Conservation (phyloP, 1,140 invertebrate species). For the Conus ventricosus region DNA sequence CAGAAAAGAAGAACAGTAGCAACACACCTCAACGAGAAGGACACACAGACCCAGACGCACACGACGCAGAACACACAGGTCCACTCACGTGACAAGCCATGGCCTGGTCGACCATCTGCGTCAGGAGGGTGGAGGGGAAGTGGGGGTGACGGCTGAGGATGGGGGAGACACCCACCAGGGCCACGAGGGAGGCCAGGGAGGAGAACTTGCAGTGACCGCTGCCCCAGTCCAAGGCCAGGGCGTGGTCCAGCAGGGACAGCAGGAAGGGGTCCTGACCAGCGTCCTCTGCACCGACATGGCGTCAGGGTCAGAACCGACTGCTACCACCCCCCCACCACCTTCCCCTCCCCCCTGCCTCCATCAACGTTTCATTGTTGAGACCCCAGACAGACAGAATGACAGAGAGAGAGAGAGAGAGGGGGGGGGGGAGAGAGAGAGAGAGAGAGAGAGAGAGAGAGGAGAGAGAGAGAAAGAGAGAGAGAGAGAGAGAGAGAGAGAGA, state of each 20-base stretch:
- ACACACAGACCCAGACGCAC: slow-evolving; percentile 7
- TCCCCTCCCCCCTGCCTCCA: no score
- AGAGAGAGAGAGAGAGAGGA: no score
- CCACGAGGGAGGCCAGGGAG: slow-evolving; percentile 60
- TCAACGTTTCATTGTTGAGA: no score
- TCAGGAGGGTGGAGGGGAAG: slow-evolving; percentile 60
- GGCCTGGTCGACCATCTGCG: slow-evolving; percentile 65
- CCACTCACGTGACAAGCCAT: slow-evolving; percentile 68
- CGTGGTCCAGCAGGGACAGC: slow-evolving; percentile 42
- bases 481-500: no score
- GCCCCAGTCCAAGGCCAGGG: slow-evolving; percentile 63
- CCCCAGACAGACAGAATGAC: no score
- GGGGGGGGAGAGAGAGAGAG: no score
- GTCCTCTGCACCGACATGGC: slow-evolving; percentile 18
- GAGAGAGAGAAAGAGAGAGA: no score
- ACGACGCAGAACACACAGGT: neutral
- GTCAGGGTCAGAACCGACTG: no score
- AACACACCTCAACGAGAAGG: no score
- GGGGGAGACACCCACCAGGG: slow-evolving; percentile 52
- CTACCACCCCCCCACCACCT: no score
- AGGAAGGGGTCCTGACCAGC: slow-evolving; percentile 53
- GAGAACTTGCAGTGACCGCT: slow-evolving; percentile 69
- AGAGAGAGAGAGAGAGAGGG: no score
- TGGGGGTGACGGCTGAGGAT: slow-evolving; percentile 59
- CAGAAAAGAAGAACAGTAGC: slow-evolving; percentile 17